Evolutionary conservation across 2,113 vertebrate species (phyloP).

Genomic region (Bombycilla garrulus): DNA sequence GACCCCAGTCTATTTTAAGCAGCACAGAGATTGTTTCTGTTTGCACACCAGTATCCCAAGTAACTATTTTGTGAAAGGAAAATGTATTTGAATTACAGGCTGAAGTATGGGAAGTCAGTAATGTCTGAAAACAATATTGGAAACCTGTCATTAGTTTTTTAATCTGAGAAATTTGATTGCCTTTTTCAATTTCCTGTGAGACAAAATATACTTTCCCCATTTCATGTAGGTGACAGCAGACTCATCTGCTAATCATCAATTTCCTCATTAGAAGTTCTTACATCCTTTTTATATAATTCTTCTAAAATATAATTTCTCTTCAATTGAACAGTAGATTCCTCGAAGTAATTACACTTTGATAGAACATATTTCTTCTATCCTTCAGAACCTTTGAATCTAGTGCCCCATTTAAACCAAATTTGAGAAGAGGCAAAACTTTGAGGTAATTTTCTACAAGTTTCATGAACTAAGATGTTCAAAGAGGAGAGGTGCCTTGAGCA

Average conservation of each 20-base stretch:
- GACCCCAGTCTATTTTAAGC: background rate
- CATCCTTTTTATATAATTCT: background rate
- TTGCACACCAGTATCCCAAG: background rate
- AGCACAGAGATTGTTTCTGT: background rate
- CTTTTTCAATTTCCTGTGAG: conserved; percentile 50
- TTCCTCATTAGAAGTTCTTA: conserved; percentile 28
- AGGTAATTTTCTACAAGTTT: background rate
- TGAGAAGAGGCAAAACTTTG: background rate
- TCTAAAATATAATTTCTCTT: conserved; percentile 27
- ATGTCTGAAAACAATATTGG: conserved; percentile 7
- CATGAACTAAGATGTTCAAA: background rate
- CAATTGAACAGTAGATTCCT: background rate
- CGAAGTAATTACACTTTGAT: background rate
- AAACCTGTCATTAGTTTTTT: conserved; percentile 28
- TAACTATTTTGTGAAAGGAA: background rate
- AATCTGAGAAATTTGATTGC: conserved; percentile 29
- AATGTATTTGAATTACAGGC: conserved; percentile 1
- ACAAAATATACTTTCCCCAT: conserved; percentile 5
- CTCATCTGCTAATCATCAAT: conserved; percentile 20
- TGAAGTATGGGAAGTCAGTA: background rate
- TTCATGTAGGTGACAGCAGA: conserved; percentile 20
- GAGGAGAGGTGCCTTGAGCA: background rate
- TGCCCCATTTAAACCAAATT: background rate
- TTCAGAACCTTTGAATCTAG: background rate
- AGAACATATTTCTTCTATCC: background rate